Percentiles rank a stretch among this genome's conserved stretches.
Evolutionary conservation across 1,140 invertebrate genomes (phyloP).

Genomic region (Leptinotarsa undecemlineata): DNA sequence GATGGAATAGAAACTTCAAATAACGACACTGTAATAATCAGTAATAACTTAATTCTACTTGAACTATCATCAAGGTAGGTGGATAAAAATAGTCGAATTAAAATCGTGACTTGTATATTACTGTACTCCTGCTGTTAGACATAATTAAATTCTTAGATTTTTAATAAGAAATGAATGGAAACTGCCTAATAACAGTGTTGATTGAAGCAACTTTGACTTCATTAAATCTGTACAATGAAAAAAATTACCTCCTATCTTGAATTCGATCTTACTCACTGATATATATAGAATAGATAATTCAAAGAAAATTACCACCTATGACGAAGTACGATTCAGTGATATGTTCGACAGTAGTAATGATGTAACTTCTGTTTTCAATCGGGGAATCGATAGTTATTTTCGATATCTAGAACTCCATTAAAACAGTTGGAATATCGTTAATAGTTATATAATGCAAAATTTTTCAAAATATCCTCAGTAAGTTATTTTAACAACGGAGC

Average conservation of each 20-base stretch:
- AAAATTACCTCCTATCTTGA: not conserved
- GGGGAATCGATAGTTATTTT: too few species aligned
- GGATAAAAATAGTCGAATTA: slow-evolving; percentile 10
- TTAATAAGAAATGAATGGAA: slow-evolving; percentile 13
- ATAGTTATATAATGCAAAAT: too few species aligned
- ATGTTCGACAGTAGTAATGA: too few species aligned
- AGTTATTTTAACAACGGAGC: too few species aligned
- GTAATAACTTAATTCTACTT: not conserved
- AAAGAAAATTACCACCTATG: too few species aligned
- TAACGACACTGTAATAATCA: not conserved
- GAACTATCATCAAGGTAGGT: not conserved
- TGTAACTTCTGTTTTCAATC: too few species aligned
- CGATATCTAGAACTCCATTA: too few species aligned
- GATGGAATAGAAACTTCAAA: too few species aligned
- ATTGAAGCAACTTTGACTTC: not conserved
- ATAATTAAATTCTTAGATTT: slow-evolving; percentile 17
- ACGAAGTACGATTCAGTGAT: too few species aligned
- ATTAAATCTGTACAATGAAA: not conserved
- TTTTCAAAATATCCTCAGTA: too few species aligned
- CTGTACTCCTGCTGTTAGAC: slow-evolving; percentile 4
- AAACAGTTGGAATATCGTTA: too few species aligned
- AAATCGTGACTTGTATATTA: slow-evolving; percentile 12
- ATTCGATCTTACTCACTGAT: not conserved
- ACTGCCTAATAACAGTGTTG: slow-evolving; percentile 16
- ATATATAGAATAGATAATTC: too few species aligned